Conservation (phyloP, 2,797 vertebrate species). For the Coendou prehensilis region DNA sequence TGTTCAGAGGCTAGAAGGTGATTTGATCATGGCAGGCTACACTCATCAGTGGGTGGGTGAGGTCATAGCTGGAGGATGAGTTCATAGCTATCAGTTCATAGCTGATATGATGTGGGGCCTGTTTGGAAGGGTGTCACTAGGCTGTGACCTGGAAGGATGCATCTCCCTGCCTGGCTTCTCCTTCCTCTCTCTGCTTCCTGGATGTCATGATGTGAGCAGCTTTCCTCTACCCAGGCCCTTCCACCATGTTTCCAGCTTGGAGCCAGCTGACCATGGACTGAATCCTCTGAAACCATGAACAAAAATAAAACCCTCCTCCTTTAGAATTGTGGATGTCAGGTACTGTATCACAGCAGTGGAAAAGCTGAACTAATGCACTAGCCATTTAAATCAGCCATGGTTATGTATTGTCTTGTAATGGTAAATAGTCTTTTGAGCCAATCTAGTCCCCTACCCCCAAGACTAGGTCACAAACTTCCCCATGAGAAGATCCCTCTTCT, state of each 20-base stretch:
- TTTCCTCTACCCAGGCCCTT: background rate
- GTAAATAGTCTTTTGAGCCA: accelerated
- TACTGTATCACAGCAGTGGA: background rate
- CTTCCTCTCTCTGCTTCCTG: background rate
- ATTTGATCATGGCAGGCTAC: background rate
- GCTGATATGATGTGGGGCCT: background rate
- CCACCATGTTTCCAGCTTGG: background rate
- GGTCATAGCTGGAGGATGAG: background rate
- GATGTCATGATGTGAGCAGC: background rate
- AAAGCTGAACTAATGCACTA: background rate
- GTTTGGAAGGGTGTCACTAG: background rate
- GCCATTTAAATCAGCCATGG: accelerated
- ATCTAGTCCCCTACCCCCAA: background rate
- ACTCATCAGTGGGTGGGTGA: background rate
- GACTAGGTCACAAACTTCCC: too few relatives aligned
- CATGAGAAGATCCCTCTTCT: accelerated
- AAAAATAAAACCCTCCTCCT: background rate
- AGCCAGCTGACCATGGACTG: background rate
- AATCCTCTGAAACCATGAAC: background rate
- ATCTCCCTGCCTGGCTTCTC: background rate
- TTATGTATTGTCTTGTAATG: background rate
- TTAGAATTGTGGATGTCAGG: background rate
- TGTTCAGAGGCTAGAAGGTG: background rate
- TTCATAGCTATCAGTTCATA: too few relatives aligned
- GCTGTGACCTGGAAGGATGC: background rate